Base-by-base conservation (phyloP, 64 coral and sea anemone genomes). In the Montipora capricornis region DNA sequence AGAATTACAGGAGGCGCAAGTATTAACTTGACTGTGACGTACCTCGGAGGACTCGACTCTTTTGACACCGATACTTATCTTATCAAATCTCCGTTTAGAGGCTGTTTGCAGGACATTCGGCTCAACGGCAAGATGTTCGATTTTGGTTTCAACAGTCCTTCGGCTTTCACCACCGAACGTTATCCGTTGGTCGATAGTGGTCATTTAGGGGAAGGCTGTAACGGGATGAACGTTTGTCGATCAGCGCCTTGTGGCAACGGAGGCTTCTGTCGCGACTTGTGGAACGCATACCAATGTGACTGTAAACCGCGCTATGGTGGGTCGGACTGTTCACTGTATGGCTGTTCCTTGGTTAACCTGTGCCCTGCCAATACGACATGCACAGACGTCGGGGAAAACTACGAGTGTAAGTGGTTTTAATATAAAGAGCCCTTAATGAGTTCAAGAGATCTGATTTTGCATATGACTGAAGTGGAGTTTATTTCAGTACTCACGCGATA, bases 241-340 rank as follows among this genome's bases (percentile, higher is more conserved):
- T 24, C 26, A 15, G 50, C 50, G 26, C 96, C 96, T 0, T 98
- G 96, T 78, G 89, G 96, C 58, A 57, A 82, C 53, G 93, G 89
- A 87, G 96, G 96, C 4, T 26, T 20, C 69, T 98, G 96, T 89
- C 70, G 92, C 37, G 96, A 98, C 58, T 78, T 87, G 49, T 98
- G 96, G 96, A 98, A 98, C 77, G 55, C 92, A 44, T 98, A 91
- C 13, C 20, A 70, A 68, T 98, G 96, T 59, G 76, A 91, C 14
- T 98, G 96, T 81, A 89, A 91, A 77, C 96, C 88, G 68, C 89
- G 93, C 45, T 98, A 85, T 84, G 96, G 96, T 79, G 96, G 96
- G 26, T 68, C 47, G 66, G 83, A 98, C 73, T 98, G 96, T 88
- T 91, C 96, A 55, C 70, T 92, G 7, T 98, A 98, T 84, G 96